A percentile compares a stretch with the other conserved stretches of the same genome.
Conservation (phyloP, 1,140 invertebrate genomes). For the Leptinotarsa lineolata region DNA sequence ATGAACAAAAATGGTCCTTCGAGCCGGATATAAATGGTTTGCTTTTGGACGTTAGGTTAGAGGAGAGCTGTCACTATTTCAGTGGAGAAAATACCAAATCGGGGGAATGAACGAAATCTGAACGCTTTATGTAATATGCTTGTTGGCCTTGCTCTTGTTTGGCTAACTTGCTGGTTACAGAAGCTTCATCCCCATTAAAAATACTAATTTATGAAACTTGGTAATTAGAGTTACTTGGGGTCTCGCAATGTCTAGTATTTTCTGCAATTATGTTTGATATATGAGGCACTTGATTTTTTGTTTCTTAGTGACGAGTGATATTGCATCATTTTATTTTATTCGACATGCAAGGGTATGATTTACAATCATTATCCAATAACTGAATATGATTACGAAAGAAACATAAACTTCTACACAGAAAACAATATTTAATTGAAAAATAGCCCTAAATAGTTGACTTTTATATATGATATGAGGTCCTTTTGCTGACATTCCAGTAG, state of each 20-base stretch:
- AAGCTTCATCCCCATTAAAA: conserved; percentile 10
- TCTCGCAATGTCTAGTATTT: background rate
- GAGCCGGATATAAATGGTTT: background rate
- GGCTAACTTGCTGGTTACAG: background rate
- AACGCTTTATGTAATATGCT: conserved; percentile 18
- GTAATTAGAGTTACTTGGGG: background rate
- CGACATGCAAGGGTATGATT: too few relatives aligned
- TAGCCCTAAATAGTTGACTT: too few relatives aligned
- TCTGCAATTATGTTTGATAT: background rate
- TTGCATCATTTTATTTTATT: too few relatives aligned
- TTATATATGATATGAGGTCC: too few relatives aligned
- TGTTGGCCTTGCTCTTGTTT: conserved; percentile 22
- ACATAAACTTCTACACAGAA: too few relatives aligned
- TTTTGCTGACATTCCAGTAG: too few relatives aligned
- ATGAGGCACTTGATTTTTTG: background rate
- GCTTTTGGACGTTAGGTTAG: background rate
- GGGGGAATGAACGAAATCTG: conserved; percentile 11
- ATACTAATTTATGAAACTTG: background rate
- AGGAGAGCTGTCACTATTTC: background rate
- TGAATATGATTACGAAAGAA: too few relatives aligned
- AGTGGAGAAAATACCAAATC: background rate
- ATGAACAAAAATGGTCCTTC: background rate
- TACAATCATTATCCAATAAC: too few relatives aligned
- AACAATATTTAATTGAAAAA: too few relatives aligned
- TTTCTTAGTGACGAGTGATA: too few relatives aligned